Percentiles rank a stretch among this genome's conserved stretches.
Conservation (phyloP, 2,113 vertebrate species). For the Bombycilla garrulus region DNA sequence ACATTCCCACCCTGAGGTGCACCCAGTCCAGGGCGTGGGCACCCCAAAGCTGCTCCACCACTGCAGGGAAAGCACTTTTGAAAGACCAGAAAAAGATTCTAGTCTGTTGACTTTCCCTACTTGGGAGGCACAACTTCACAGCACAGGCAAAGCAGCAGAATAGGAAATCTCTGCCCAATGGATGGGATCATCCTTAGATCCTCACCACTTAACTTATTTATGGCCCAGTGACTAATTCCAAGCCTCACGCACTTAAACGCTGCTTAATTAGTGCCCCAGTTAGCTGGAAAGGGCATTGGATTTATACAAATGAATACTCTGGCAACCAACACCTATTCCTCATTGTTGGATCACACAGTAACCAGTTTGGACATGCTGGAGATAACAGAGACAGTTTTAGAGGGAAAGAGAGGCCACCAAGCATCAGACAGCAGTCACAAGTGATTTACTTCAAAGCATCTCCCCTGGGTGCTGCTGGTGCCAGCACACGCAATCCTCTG, state of each 20-base stretch:
- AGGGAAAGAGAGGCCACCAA: background rate
- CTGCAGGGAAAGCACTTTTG: background rate
- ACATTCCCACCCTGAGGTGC: background rate
- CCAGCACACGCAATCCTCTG: background rate
- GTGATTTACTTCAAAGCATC: background rate
- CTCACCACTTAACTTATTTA: background rate
- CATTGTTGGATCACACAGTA: background rate
- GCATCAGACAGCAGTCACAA: background rate
- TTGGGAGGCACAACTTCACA: background rate
- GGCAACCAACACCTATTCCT: background rate
- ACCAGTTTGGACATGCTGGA: background rate
- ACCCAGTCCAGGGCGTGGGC: fast-evolving
- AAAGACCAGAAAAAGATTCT: background rate
- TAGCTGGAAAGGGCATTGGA: background rate
- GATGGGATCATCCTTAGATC: background rate
- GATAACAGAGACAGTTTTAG: background rate
- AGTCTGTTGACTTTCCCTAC: background rate
- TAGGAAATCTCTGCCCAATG: background rate
- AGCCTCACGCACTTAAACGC: background rate
- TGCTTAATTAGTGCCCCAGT: slow-evolving; percentile 16
- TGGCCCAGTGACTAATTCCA: background rate
- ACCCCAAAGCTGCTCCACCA: background rate
- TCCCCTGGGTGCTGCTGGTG: background rate
- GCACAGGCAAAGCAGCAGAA: background rate
- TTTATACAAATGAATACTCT: background rate